Evolutionary conservation across 2,888 invertebrate species (phyloP).

Genomic region (Cephus spinipes): DNA sequence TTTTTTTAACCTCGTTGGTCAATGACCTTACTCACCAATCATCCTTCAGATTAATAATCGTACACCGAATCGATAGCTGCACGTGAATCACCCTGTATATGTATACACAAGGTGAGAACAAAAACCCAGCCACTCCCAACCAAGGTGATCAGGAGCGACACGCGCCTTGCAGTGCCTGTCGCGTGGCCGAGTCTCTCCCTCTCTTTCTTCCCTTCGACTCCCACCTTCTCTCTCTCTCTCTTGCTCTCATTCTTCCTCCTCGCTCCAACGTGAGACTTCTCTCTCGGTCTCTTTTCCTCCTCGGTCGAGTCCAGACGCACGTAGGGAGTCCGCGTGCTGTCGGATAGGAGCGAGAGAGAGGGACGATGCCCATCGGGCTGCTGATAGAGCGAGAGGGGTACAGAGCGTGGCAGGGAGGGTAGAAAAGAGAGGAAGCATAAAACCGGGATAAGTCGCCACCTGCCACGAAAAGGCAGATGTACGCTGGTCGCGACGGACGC

Average conservation of each 20-base stretch:
- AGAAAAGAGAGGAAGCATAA: not conserved
- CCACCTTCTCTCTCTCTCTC: constrained; percentile 22
- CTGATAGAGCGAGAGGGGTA: not conserved
- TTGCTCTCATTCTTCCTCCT: not conserved
- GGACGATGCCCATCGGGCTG: not conserved
- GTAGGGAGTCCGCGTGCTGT: not conserved
- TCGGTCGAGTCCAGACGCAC: constrained; percentile 8
- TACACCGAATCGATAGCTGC: not conserved
- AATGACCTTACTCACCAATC: not conserved
- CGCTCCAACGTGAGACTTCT: not conserved
- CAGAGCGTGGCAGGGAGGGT: not conserved
- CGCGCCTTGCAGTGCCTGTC: constrained; percentile 48
- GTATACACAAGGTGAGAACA: not conserved
- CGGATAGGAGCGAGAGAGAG: not conserved
- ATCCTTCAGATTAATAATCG: not conserved
- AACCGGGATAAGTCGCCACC: constrained; percentile 53
- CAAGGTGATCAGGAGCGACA: constrained; percentile 38
- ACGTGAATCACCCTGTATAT: not conserved
- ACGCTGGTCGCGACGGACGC: constrained; percentile 46
- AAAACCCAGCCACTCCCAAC: constrained; percentile 20
- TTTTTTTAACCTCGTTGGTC: not conserved
- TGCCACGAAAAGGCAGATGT: constrained; percentile 62
- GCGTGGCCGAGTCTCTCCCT: constrained; percentile 34
- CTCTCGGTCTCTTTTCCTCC: constrained; percentile 3
- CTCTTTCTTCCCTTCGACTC: constrained; percentile 36